Evolutionary conservation across 2,113 vertebrate genomes (phyloP), one percentile per base, ranked within the genome.

Genomic region (cat (Felis catus)): DNA sequence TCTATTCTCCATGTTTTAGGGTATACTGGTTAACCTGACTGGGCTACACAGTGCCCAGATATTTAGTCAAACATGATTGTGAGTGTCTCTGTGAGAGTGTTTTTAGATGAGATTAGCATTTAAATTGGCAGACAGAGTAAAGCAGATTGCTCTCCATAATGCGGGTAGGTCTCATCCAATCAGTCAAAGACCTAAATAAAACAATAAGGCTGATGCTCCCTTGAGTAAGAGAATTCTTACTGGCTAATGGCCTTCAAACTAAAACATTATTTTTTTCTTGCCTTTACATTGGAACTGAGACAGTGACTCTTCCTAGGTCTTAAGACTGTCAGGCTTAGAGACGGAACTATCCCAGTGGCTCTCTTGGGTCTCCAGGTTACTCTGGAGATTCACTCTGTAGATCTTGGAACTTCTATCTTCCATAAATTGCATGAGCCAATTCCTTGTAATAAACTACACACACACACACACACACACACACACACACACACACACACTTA

Each of bases 41-140:
- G 36, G 21, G 36, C 36, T 48, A 83, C 3, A 1, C 15, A 29
- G 45, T 90, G 48, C 58, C 71, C 16, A 66, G 45, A 45, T 68
- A 58, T 91, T 91, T 91, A 84, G 61, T 78, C 79, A 95, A 66
- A 65, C 70, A 55, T 66, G 53, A 45, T 95, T 95, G 58, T 2
- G 4, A 8, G 7, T 84, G 39, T 55, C 66, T 68, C 18, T 31
- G 8, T 58, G 45, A 66, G 41, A 68, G 31, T 45, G 45, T 48
- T 68, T 95, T 78, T 48, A 91, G 70, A 45, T 90, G 80, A 76
- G 45, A 53, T 90, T 84, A 68, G 65, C 58, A 84, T 74, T 90
- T 83, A n/a, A 45, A 23, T 58, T 74, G 79, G 36, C 45, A 48
- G 48, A 45, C 45, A 16, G 36, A 76, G 79, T 66, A 84, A 84